Evolutionary conservation across 2,888 invertebrate species (phyloP), one percentile per base, ranked within the genome.

Genomic region (Melanchra persicariae): DNA sequence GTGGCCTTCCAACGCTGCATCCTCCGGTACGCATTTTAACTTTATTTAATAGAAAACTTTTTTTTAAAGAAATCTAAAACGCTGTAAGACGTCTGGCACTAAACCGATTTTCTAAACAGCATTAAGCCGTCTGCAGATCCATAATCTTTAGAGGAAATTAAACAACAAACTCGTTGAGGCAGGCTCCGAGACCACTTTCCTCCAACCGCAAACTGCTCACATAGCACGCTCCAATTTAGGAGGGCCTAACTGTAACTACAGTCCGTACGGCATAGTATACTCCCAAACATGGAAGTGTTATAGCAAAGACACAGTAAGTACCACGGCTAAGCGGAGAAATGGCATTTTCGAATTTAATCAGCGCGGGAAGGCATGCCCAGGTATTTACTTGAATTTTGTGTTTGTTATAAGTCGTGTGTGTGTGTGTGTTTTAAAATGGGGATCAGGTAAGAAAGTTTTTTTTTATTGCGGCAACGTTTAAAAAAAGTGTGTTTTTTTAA

Each of bases 141-240:
- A 74, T 88, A 88, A 84, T 91, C 90, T 91, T 88, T 87, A 84
- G 75, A 87, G 90, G 89, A 91, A 91, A 89, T 88, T 85, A 87
- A 89, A 87, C 86, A 84, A 87, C 87, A 88, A 91, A 90, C 91
- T 87, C 79, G 91, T 89, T 87, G 84, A 81, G 84, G 84, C 81
- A 81, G 70, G 76, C 72, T 79, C 73, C 79, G 85, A 84, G 81
- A 89, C 91, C 91, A 91, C 92, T 92, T 92, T 92, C 91, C 87
- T 89, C 78, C 70, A 61, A 65, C 87, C 85, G 59, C 88, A 86
- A 90, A 89, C 89, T 83, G 88, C 88, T 88, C 87, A 85, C 75
- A 85, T 87, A 88, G 83, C 85, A 81, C 90, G 88, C 74, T 83
- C 85, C 81, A 88, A 81, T 91, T 89, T 81, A 87, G 84, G 73